phyloP scores from a whole-genome alignment of 2,797 vertebrate species.

The Artibeus lituratus region DNA sequence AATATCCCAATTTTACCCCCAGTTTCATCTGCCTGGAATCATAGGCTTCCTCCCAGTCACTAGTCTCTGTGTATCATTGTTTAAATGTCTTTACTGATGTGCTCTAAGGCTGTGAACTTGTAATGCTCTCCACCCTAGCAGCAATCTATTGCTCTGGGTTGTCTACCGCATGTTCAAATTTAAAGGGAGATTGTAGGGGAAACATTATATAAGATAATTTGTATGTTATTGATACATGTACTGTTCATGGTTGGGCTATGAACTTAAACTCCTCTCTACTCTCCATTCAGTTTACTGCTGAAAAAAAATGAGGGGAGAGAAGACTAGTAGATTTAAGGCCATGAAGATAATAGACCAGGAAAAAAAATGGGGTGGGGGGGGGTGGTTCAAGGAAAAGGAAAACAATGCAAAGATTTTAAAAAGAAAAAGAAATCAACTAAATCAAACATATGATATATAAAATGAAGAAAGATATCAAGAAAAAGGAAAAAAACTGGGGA shows the following conservation, averaged over 20 bases:
- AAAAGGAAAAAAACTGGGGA: not conserved
- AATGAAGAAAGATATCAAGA: not conserved
- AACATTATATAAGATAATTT: not conserved
- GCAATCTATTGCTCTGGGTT: not conserved
- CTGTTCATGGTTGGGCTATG: not conserved
- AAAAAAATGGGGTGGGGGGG: not conserved
- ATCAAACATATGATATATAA: not conserved
- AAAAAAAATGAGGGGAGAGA: not conserved
- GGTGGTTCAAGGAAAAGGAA: not conserved
- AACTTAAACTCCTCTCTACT: not conserved
- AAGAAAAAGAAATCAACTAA: not conserved
- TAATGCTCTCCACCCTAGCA: not conserved
- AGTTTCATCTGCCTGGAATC: not conserved
- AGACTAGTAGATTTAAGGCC: not conserved
- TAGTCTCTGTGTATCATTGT: not conserved
- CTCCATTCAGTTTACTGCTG: not conserved
- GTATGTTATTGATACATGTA: not conserved
- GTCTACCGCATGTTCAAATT: not conserved
- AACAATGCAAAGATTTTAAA: not conserved
- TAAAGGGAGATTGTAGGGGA: not conserved
- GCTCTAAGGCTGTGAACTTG: not conserved
- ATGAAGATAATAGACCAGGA: not conserved
- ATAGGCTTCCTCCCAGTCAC: not conserved
- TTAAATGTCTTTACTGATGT: not conserved
- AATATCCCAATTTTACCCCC: not conserved